Percentiles rank a stretch among this genome's conserved stretches.
These are phyloP conservation scores for Liodrosophila aerea DNA, from an alignment of 2,888 invertebrate genomes.

Conservation along the genomic window DNA sequence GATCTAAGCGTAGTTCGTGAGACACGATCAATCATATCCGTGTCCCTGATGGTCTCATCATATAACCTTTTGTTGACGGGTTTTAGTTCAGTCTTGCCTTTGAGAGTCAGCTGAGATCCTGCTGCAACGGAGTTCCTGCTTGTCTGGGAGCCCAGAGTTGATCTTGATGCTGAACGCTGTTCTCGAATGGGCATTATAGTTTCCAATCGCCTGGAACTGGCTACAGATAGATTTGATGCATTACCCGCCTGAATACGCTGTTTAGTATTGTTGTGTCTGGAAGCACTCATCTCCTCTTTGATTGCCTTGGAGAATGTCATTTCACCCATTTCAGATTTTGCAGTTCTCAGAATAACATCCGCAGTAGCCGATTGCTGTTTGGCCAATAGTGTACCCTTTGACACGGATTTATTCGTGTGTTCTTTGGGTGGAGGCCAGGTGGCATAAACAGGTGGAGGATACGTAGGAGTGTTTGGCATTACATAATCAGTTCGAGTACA, in stretches of 20 bases:
- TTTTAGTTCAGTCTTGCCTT: too few relatives aligned
- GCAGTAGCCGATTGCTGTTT: background rate
- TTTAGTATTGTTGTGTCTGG: constrained; percentile 29
- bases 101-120: too few relatives aligned
- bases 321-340: constrained; percentile 36
- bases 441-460: constrained; percentile 54
- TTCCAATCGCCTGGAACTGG: background rate
- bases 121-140: too few relatives aligned
- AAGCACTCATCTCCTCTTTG: constrained; percentile 55
- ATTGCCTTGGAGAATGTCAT: constrained; percentile 55
- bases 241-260: constrained; percentile 46
- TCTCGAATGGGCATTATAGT: constrained; percentile 40
- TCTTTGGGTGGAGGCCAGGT: constrained; percentile 24
- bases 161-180: too few relatives aligned
- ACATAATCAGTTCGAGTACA: background rate
- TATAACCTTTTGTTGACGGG: background rate
- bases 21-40: background rate
- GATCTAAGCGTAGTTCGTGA: background rate
- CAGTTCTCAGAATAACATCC: background rate
- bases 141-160: too few relatives aligned
- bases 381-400: constrained; percentile 19
- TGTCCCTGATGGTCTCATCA: background rate
- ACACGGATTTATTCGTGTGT: constrained; percentile 32
- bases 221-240: background rate
- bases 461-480: constrained; percentile 36